Base-by-base conservation (phyloP, 2,888 invertebrate species). In the Drosophila setosimentum region DNA sequence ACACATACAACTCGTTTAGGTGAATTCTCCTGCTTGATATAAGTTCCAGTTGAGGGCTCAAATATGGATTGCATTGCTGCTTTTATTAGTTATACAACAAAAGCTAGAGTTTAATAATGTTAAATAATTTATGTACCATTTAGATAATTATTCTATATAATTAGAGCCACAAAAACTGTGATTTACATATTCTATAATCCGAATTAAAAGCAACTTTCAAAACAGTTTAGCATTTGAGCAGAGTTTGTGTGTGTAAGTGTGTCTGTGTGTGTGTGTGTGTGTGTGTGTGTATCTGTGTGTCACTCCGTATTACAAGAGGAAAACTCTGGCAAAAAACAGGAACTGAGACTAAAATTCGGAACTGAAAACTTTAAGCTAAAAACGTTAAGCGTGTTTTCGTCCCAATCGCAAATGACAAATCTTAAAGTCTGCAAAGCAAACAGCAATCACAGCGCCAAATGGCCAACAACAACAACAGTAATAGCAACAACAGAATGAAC, bases 401-500 rank as follows among this genome's bases (percentile, higher is more conserved):
- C 57, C 69, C 73, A 84, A 83, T 83, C 83, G 68, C 70, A 83
- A 84, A 82, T 84, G 83, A 80, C 76, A 84, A 78, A 83, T 83
- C 83, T 83, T 68, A 62, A 80, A 84, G 83, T 57, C 58, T 48
- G 72, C 60, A 37, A 37, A n/a, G 57, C 55, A 72, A 68, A 76
- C 50, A 67, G 77, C 74, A 77, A 77, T 74, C 76, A 69, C 59
- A 63, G 62, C 45, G 33, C 65, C 49, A 51, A 61, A 76, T 61
- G 55, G 69, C 18, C 61, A 65, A 48, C 51, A 64, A 57, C 21
- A 45, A 37, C 21, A 62, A 49, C 24, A 61, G 1, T 50, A 65
- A 50, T 16, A 35, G 10, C 51, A 13, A 24, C 33, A 13, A 24
- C 11, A 42, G 30, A 2, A 40, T 55, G 33, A 60, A 58, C n/a